Evolutionary conservation across 2,888 invertebrate genomes (phyloP).

Genomic region (Corythucha ciliata): DNA sequence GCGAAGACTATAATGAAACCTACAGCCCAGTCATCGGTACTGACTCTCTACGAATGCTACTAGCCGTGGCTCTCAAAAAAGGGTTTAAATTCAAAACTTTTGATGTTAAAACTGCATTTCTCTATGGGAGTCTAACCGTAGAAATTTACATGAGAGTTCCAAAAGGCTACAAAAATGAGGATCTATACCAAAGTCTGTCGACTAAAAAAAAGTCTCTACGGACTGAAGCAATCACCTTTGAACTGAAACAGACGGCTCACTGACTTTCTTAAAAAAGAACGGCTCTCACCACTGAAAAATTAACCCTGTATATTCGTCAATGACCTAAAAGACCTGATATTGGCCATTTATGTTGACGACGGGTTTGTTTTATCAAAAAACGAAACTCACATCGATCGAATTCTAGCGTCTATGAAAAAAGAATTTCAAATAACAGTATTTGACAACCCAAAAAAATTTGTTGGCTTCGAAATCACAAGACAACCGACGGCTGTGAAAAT

Average conservation of each 20-base stretch:
- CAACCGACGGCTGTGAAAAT: no score
- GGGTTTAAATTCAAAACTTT: not conserved
- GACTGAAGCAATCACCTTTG: not conserved
- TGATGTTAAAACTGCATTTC: constrained; percentile 31
- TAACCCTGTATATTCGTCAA: constrained; percentile 1
- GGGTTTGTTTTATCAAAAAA: not conserved
- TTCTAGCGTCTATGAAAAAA: not conserved
- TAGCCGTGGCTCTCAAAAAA: constrained; percentile 18
- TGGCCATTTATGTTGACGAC: constrained; percentile 3
- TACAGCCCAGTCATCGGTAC: constrained; percentile 35
- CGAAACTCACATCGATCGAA: not conserved
- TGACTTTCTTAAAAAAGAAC: constrained; percentile 16
- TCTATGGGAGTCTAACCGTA: constrained; percentile 29
- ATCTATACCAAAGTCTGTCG: constrained; percentile 21
- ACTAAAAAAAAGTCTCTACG: constrained; percentile 29
- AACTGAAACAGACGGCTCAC: constrained; percentile 26
- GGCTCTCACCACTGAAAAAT: constrained; percentile 18
- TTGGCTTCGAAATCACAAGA: not conserved
- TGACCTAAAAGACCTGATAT: not conserved
- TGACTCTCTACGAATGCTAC: constrained; percentile 31
- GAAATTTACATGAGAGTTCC: constrained; percentile 28
- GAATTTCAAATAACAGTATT: not conserved
- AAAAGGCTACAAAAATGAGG: constrained; percentile 22
- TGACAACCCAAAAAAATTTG: not conserved
- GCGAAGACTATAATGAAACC: constrained; percentile 34